phyloP scores from a whole-genome alignment of 2,113 vertebrate species.

The Silurus meridionalis region DNA sequence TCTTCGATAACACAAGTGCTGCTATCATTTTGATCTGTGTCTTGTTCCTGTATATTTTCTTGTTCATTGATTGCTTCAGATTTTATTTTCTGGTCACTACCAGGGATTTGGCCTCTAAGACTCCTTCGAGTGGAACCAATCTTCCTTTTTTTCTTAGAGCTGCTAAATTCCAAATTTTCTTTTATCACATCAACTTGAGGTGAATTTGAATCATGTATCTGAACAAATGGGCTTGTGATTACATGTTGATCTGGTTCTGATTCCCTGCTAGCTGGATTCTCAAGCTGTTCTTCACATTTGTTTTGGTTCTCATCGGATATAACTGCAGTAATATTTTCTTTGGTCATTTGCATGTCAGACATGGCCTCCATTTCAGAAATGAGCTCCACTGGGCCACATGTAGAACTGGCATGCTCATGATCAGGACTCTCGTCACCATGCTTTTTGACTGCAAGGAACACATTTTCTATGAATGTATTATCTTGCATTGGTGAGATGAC shows the following conservation, averaged over 20 bases:
- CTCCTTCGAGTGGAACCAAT: conserved; percentile 39
- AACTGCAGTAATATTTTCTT: background rate
- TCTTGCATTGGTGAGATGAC: background rate
- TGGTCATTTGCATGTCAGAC: background rate
- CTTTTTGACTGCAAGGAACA: background rate
- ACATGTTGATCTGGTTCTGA: background rate
- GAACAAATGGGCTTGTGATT: conserved; percentile 9
- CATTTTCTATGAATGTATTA: background rate
- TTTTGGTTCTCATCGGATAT: background rate
- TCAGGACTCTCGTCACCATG: background rate
- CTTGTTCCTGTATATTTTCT: background rate
- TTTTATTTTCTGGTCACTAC: background rate
- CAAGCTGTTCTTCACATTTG: background rate
- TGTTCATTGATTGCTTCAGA: background rate
- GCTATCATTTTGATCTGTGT: background rate
- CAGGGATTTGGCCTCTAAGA: conserved; percentile 1
- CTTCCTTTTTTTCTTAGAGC: conserved; percentile 33
- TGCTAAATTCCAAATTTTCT: background rate
- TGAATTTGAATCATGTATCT: background rate
- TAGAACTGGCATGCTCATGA: background rate
- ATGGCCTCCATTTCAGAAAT: background rate
- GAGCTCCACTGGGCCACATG: background rate
- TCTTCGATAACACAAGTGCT: background rate
- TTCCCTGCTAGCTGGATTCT: background rate
- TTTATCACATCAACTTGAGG: conserved; percentile 1